Base-by-base conservation (phyloP, 2,888 invertebrate genomes). In the Schizaphis graminum region DNA sequence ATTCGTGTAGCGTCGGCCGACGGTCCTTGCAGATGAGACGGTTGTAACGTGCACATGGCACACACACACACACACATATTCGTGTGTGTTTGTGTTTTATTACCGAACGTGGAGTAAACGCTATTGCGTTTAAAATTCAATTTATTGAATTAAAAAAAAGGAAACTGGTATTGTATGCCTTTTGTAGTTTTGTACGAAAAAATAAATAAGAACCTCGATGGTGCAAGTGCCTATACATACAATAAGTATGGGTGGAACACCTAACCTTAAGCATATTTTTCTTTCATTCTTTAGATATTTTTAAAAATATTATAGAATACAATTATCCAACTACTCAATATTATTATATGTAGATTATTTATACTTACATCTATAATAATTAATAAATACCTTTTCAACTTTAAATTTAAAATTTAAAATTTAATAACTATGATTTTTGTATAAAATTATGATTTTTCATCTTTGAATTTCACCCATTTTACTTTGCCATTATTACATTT, bases 121-220 rank as follows among this genome's bases (percentile, higher is more conserved):
- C 21, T 35, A 77, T 35, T 56, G 41, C 56, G 56, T 89, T 89
- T 89, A 89, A 89, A 89, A 89, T 56, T 41, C 56, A 89, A 89
- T 89, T 56, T 89, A 56, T 89, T 41, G 56, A 89, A 89, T 89
- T 89, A 89, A 89, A 77, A 67, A 77, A 77, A 77, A 35, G 2
- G 21, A 67, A 35, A 67, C 67, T n/a, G 16, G 67, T n/a, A 67
- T n/a, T 67, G 67, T 67, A 35, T 8, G 21, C 35, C 77, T 41
- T 35, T 77, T 77, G 77, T 35, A 35, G 77, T 21, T 77, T 77
- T 35, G 2, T 77, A 21, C 77, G 77, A 8, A 77, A 35, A 77
- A 77, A 77, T 77, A 77, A 77, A 77, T 67, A 77, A 77, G 7
- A 16, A 77, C 77, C 21, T 77, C 77, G 35, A 35, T 8, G 77